phyloP scores from a whole-genome alignment of 2,888 invertebrate species.

The Chouioia cunea region DNA sequence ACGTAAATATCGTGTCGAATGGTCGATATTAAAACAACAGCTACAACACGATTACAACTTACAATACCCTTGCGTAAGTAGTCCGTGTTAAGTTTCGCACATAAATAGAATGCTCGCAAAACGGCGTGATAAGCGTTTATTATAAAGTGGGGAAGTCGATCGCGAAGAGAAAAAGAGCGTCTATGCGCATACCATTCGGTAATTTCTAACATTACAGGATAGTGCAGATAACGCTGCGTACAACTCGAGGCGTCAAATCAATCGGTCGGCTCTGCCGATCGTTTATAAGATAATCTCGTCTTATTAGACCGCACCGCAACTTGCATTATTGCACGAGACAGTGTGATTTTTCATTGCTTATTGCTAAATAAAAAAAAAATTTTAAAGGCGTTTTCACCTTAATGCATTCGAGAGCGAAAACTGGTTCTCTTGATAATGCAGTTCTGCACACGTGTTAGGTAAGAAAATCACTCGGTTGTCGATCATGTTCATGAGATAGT shows the following conservation, averaged over 20 bases:
- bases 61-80: no score
- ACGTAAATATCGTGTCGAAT: no score
- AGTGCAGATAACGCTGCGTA: neutral
- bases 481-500: conserved; percentile 1
- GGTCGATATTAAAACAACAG: no score
- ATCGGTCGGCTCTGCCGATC: conserved; percentile 25
- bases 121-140: conserved; percentile 3
- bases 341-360: conserved; percentile 6
- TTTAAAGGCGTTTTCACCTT: conserved; percentile 25
- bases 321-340: conserved; percentile 1
- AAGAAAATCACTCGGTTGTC: conserved; percentile 4
- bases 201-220: conserved; percentile 14
- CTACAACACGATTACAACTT: no score
- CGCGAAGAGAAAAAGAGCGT: neutral
- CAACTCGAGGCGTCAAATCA: conserved; percentile 37
- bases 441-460: conserved; percentile 2
- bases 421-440: conserved; percentile 13
- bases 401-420: conserved; percentile 8
- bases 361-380: no score
- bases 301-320: neutral
- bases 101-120: no score
- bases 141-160: conserved; percentile 7
- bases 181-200: neutral
- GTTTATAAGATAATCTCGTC: conserved; percentile 28
- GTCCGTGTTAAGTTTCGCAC: no score